Percentiles rank a stretch among this genome's conserved stretches.
phyloP scores from a whole-genome alignment of 2,113 vertebrate species.

The Agapornis roseicollis region DNA sequence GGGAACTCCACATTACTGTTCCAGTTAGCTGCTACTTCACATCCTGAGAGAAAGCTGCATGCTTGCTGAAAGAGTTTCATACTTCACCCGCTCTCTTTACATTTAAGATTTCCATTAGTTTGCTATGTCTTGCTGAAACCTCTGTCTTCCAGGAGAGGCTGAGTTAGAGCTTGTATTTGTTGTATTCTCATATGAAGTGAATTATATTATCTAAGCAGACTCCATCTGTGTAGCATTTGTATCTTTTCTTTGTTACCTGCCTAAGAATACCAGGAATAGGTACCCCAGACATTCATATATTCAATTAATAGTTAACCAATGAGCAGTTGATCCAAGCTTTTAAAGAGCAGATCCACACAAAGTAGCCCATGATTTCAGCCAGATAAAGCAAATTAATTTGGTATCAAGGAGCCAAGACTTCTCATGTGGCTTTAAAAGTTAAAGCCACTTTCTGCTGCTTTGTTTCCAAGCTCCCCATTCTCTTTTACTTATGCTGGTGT shows the following conservation, averaged over 20 bases:
- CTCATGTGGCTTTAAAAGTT: not conserved
- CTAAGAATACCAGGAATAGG: not conserved
- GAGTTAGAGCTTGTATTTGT: not conserved
- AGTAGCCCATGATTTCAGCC: not conserved
- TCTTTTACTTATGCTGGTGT: not conserved
- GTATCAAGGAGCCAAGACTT: not conserved
- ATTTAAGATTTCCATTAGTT: not conserved
- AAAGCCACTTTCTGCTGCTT: not conserved
- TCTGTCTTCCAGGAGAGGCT: not conserved
- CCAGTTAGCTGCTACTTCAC: not conserved
- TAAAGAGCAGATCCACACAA: not conserved
- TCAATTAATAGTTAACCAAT: not conserved
- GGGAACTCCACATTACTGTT: not conserved
- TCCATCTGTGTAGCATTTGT: not conserved
- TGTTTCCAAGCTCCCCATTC: rapidly evolving
- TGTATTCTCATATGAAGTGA: not conserved
- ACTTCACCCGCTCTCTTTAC: not conserved
- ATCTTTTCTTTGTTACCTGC: not conserved
- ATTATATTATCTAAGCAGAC: not conserved
- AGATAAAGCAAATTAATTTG: not conserved
- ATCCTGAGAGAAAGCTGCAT: not conserved
- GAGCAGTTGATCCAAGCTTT: not conserved
- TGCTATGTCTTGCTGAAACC: not conserved
- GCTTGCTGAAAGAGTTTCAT: not conserved
- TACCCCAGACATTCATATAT: not conserved